These are phyloP conservation scores for Orius laevigatus DNA, from an alignment of 1,140 invertebrate genomes.

Conservation along the genomic window DNA sequence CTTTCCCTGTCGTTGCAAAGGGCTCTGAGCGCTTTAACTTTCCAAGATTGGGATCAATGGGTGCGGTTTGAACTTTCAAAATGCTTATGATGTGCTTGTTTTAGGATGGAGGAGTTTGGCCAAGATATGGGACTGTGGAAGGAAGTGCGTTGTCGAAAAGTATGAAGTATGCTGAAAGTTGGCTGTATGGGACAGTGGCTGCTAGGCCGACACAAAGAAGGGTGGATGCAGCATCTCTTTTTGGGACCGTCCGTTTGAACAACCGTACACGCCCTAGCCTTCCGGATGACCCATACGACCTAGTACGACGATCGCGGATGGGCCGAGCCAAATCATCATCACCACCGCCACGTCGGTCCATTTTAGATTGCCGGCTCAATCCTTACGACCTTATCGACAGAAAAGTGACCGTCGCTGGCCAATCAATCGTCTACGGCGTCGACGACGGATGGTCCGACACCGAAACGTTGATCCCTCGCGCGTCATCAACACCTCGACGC, in stretches of 20 bases:
- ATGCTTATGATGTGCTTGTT: constrained; percentile 5
- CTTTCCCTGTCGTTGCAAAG: no score
- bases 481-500: constrained; percentile 16
- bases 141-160: constrained; percentile 49
- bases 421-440: constrained; percentile 2
- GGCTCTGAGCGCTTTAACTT: no score
- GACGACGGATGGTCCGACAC: constrained; percentile 23
- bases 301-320: constrained; percentile 56
- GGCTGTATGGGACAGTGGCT: constrained; percentile 61
- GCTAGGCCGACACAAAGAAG: constrained; percentile 37
- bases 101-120: constrained; percentile 13
- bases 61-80: no score
- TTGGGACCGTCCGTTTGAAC: constrained; percentile 14
- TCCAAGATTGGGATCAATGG: no score
- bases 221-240: constrained; percentile 31
- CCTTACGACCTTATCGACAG: constrained; percentile 57
- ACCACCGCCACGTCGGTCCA: constrained; percentile 32
- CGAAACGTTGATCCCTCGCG: constrained; percentile 9
- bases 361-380: constrained; percentile 69
- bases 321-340: constrained; percentile 2
- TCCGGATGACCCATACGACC: constrained; percentile 43
- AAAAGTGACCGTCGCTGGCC: constrained; percentile 9
- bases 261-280: background rate
- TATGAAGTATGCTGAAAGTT: constrained; percentile 67
- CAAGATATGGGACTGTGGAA: constrained; percentile 26